Evolutionary conservation across 2,113 vertebrate genomes (phyloP).

Genomic region (cattle (Bos taurus)): DNA sequence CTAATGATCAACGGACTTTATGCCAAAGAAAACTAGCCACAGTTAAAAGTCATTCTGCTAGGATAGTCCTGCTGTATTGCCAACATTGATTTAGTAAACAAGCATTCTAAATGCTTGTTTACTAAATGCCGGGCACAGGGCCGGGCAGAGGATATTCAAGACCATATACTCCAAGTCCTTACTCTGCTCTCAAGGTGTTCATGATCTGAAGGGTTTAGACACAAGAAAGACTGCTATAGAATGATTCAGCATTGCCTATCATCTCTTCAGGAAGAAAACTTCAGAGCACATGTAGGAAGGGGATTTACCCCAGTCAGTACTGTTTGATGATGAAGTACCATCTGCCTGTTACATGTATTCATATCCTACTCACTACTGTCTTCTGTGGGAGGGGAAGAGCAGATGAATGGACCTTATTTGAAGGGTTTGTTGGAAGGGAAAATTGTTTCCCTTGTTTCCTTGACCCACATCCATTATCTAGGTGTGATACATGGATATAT

Average conservation of each 20-base stretch:
- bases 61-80: not conserved
- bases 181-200: not conserved
- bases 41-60: not conserved
- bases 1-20: not conserved
- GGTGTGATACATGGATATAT: not conserved
- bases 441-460: not conserved
- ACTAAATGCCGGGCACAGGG: not conserved
- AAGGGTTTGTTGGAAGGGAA: not conserved
- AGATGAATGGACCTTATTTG: not conserved
- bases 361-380: not conserved
- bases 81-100: not conserved
- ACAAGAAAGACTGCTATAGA: not conserved
- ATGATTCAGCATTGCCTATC: not conserved
- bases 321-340: not conserved
- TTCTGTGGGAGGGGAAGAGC: not conserved
- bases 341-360: not conserved
- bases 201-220: not conserved
- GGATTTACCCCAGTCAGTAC: not conserved
- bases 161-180: not conserved
- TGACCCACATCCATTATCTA: not conserved
- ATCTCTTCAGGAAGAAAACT: not conserved
- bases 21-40: not conserved
- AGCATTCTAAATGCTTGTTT: not conserved
- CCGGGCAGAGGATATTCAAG: not conserved
- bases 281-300: not conserved